Percentiles rank a stretch among this genome's conserved stretches.
phyloP scores from a whole-genome alignment of 2,888 invertebrate species.

The Cryptus viduatorius region DNA sequence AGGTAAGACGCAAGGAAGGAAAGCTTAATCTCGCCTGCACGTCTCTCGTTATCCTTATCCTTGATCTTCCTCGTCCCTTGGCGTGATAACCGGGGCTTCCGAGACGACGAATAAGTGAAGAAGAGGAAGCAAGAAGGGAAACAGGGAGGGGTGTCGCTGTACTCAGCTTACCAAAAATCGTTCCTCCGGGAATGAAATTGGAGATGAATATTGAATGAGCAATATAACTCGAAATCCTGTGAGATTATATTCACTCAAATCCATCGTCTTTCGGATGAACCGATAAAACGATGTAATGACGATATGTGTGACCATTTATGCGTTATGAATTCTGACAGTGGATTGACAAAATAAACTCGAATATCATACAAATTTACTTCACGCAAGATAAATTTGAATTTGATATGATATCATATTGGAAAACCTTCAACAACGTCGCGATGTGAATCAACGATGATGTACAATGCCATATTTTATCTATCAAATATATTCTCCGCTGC shows the following conservation, averaged over 20 bases:
- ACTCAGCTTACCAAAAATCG: slow-evolving; percentile 48
- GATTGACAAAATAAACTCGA: too few relatives aligned
- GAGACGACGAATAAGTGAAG: slow-evolving; percentile 56
- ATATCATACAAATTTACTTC: not conserved
- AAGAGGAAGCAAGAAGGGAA: slow-evolving; percentile 23
- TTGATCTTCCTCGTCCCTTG: slow-evolving; percentile 67
- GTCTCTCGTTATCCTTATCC: slow-evolving; percentile 71
- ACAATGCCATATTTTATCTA: not conserved
- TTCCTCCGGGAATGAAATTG: not conserved
- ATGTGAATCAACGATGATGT: not conserved
- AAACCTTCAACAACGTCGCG: not conserved
- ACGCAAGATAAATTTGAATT: not conserved
- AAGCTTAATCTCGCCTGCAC: slow-evolving; percentile 69
- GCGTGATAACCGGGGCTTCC: slow-evolving; percentile 51
- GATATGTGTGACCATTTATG: too few relatives aligned
- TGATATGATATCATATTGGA: not conserved
- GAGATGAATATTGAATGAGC: slow-evolving; percentile 40
- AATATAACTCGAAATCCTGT: not conserved
- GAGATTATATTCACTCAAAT: slow-evolving; percentile 11
- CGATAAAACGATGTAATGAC: too few relatives aligned
- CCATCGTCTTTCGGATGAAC: too few relatives aligned
- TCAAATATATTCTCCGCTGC: not conserved
- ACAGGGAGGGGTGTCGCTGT: slow-evolving; percentile 18
- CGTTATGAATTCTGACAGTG: too few relatives aligned
- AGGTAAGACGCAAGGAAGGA: slow-evolving; percentile 53